Evolutionary conservation across 2,888 invertebrate species (phyloP).

Genomic region (Galeopsomyia nigrocyanea): DNA sequence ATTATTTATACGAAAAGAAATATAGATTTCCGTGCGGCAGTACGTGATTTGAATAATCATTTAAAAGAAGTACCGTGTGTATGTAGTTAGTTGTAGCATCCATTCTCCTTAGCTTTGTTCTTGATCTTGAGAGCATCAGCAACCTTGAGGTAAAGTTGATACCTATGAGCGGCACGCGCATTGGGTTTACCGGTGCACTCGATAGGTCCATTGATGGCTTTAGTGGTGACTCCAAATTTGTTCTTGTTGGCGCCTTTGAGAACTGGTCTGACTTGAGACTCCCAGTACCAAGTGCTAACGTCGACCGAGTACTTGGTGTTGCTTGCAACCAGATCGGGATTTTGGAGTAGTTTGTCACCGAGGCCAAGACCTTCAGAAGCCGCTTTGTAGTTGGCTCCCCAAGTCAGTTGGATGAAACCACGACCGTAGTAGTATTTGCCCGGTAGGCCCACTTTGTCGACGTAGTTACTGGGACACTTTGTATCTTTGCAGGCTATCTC

Average conservation of each 20-base stretch:
- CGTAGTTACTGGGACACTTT: neutral
- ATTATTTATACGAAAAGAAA: no score
- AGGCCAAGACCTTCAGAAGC: constrained; percentile 14
- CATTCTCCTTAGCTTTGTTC: constrained; percentile 22
- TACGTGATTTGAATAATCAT: no score
- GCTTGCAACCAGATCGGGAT: constrained; percentile 10
- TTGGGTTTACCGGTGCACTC: constrained; percentile 3
- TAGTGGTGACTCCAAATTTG: constrained; percentile 5
- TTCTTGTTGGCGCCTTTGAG: neutral
- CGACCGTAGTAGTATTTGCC: constrained; percentile 23
- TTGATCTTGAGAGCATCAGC: neutral
- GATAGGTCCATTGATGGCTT: neutral
- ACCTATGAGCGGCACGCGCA: neutral
- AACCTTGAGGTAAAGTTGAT: constrained; percentile 12
- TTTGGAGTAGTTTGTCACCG: neutral
- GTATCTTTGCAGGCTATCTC: constrained; percentile 5
- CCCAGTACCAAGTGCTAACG: constrained; percentile 23
- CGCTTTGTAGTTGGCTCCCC: constrained; percentile 24
- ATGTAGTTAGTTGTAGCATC: constrained; percentile 13
- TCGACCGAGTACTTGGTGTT: neutral
- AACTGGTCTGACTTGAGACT: neutral
- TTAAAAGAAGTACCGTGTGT: no score
- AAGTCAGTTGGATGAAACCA: constrained; percentile 33
- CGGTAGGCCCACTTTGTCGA: neutral
- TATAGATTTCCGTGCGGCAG: no score